Evolutionary conservation across 2,113 vertebrate genomes (phyloP), one percentile per base, ranked within the genome.

Genomic region (Tetraodon nigroviridis): DNA sequence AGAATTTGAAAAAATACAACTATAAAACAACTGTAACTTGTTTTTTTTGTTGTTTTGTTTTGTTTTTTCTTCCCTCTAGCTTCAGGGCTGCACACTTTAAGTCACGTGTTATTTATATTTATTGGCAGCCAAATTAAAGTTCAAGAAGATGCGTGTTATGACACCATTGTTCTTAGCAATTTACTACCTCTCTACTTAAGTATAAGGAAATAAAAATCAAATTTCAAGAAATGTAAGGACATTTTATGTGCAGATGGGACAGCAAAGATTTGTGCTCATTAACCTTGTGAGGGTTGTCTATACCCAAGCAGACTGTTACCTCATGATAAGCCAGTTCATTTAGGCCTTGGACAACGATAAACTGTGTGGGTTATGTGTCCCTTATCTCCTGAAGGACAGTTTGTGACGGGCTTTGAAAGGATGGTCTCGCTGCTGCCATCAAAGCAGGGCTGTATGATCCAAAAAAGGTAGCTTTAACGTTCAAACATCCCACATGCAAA

Each of bases 361-460:
- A 77, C 76, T 66, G 11, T 47, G 51, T 54, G 68, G 27, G 57
- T 56, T 47, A 51, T 52, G 42, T 77, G 70, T 40, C 12, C 32
- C 78, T 92, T 89, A 92, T 92, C 90, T 89, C 32, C 83, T 81
- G 86, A 92, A 90, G 90, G 89, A 87, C 88, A 86, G 81, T 78
- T 14, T 74, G 60, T 59, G 78, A 79, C 81, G 82, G 69, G 85
- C 68, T 60, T 52, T 67, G 41, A 59, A 81, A 66, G 45, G 67
- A 69, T 61, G 53, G 49, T 73, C 42, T 71, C 46, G 66, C 54
- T 66, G 47, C 77, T 61, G 60, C 51, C 79, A 78, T 78, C 52
- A 81, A 72, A 78, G 75, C 53, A 55, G 75, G 41, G 12, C 64
- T 40, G 10, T 24, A 53, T 51, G 13, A 44, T 44, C 24, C 20